Base-by-base conservation (phyloP, 2,888 invertebrate genomes). In the Clusia tigrina region DNA sequence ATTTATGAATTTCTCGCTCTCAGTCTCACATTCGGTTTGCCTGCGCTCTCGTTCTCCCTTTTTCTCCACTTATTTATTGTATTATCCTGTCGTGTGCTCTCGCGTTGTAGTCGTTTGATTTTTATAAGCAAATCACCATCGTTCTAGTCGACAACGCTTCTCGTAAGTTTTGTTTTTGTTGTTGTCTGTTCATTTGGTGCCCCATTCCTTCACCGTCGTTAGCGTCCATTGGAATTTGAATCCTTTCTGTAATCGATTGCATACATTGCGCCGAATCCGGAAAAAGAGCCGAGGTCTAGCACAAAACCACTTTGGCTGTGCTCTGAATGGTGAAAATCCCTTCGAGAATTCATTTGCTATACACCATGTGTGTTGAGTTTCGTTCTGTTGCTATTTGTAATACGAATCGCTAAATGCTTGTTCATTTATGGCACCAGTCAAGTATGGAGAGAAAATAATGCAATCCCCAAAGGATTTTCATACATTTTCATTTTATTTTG, bases 1-100 rank as follows among this genome's bases (percentile, higher is more conserved):
- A 77, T 79, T 79, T 69, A 77, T 76, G 77, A 77, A 77, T 77
- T 71, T 64, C 55, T 71, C 73, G 77, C 74, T 71, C 77, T 77
- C 79, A 68, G 72, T 77, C 77, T 70, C 76, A 63, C 78, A 22
- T 52, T 17, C 56, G 12, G 56, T 61, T 66, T 68, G 68, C 67
- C 68, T 51, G 18, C 2, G n/a, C 42, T 52, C 58, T 53, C 42
- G 64, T 38, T 62, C 54, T 55, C 57, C 15, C 25, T 48, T 42
- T 22, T 18, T 15, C 53, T 55, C 48, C 18, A 25, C 25, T 57
- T 46, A 24, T 57, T 54, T 32, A 46, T 58, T 56, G 57, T 22
- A n/a, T 26, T 51, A 56, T 62, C 26, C 26, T 57, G 42, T 62
- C 57, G 53, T 57, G 53, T 62, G 22, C 18, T 42, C 53, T 54